Evolutionary conservation across 2,888 invertebrate genomes (phyloP).

Genomic region (Andrena hattorfiana): DNA sequence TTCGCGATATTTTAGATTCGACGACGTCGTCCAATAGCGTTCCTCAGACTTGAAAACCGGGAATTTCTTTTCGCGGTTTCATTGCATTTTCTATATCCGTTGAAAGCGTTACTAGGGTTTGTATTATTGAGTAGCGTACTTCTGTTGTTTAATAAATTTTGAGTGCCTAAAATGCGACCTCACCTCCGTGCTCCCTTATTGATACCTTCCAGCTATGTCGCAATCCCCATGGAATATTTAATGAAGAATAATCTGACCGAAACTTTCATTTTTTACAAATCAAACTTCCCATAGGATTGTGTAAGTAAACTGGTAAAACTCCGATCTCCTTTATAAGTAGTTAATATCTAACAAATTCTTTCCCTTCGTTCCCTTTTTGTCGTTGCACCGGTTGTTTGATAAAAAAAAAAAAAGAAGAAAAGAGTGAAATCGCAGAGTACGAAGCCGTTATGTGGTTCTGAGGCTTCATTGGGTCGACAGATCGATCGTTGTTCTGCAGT

Average conservation of each 20-base stretch:
- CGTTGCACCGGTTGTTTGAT: too few species aligned
- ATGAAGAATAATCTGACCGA: too few species aligned
- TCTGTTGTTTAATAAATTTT: slow-evolving; percentile 64
- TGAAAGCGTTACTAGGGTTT: slow-evolving; percentile 41
- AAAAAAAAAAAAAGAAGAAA: not conserved
- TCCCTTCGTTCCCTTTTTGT: too few species aligned
- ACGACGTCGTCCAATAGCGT: slow-evolving; percentile 30
- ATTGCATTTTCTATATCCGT: slow-evolving; percentile 26
- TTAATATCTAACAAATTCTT: too few species aligned
- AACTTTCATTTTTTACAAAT: too few species aligned
- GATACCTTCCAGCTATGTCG: not conserved
- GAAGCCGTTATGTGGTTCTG: slow-evolving; percentile 30
- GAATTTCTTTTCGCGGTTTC: slow-evolving; percentile 10
- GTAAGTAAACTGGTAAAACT: too few species aligned
- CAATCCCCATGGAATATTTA: not conserved
- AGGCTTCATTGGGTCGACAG: slow-evolving; percentile 49
- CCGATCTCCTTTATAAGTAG: too few species aligned
- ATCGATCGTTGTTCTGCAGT: slow-evolving; percentile 45
- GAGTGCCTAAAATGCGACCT: slow-evolving; percentile 53
- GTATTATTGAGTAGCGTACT: slow-evolving; percentile 44
- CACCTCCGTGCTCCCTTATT: not conserved
- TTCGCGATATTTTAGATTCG: slow-evolving; percentile 26
- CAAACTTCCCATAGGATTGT: too few species aligned
- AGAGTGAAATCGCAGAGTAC: slow-evolving; percentile 5
- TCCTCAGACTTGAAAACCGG: slow-evolving; percentile 1